phyloP scores from a whole-genome alignment of 2,113 vertebrate species.

The Antechinus stuartii region DNA sequence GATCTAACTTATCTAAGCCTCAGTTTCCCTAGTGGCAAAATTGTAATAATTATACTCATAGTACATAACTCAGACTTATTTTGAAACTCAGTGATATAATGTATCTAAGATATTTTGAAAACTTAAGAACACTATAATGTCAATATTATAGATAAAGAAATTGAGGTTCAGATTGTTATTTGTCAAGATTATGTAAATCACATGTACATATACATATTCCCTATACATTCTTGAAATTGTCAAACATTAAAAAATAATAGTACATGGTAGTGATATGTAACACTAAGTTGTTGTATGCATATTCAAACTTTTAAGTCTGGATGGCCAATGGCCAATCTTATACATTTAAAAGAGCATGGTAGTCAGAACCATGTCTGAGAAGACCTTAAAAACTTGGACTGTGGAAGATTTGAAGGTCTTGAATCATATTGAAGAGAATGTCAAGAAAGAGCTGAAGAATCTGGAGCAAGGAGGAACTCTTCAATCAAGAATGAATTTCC shows the following conservation, averaged over 20 bases:
- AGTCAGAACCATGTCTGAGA: constrained; percentile 10
- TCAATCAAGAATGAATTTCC: background rate
- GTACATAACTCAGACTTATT: background rate
- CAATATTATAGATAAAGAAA: background rate
- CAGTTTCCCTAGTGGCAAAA: background rate
- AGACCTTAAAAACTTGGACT: background rate
- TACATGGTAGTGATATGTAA: constrained; percentile 7
- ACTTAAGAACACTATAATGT: background rate
- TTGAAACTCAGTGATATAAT: background rate
- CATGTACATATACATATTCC: background rate
- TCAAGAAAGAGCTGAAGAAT: background rate
- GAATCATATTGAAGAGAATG: background rate
- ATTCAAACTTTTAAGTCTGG: background rate
- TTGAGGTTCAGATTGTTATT: background rate
- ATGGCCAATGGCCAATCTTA: background rate
- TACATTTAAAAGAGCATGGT: background rate
- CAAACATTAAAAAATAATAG: constrained; percentile 18
- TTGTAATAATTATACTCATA: background rate
- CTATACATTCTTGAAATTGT: background rate
- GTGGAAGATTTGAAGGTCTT: background rate
- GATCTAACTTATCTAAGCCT: background rate
- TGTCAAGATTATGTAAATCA: background rate
- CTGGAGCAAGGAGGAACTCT: background rate
- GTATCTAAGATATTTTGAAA: background rate
- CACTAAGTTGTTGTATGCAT: background rate